A percentile compares a stretch with the other conserved stretches of the same genome.
Evolutionary conservation across 2,888 invertebrate species (phyloP).

Genomic region (Caenorhabditis sulstoni): DNA sequence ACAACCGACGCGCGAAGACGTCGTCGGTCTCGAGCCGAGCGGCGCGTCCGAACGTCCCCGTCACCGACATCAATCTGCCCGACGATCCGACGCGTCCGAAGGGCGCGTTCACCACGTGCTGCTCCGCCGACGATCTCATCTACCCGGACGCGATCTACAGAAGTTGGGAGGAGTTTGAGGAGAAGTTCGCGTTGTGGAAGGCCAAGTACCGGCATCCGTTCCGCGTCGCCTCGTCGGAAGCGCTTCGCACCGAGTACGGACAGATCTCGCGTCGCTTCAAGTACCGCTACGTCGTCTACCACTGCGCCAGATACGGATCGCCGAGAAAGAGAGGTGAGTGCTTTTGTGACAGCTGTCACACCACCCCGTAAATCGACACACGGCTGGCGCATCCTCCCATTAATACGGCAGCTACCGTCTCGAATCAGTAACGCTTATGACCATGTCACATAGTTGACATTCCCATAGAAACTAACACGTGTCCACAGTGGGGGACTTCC

Average conservation of each 20-base stretch:
- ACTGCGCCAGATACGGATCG: constrained; percentile 78
- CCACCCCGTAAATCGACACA: too few relatives aligned
- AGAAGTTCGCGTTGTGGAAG: constrained; percentile 75
- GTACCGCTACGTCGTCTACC: constrained; percentile 79
- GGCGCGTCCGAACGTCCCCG: too few relatives aligned
- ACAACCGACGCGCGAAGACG: too few relatives aligned
- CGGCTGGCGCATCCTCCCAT: too few relatives aligned
- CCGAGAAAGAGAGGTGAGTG: constrained; percentile 78
- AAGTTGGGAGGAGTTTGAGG: constrained; percentile 72
- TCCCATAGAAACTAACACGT: too few relatives aligned
- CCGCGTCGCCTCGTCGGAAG: constrained; percentile 77
- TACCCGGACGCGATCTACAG: constrained; percentile 51
- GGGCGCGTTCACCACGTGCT: neutral
- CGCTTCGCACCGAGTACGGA: constrained; percentile 65
- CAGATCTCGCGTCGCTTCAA: constrained; percentile 63
- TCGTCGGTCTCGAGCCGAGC: too few relatives aligned
- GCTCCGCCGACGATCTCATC: constrained; percentile 44
- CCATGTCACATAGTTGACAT: too few relatives aligned
- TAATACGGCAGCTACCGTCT: too few relatives aligned
- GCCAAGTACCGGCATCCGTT: constrained; percentile 71
- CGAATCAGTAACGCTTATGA: too few relatives aligned
- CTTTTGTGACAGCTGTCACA: too few relatives aligned
- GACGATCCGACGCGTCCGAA: neutral
- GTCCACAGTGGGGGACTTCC: too few relatives aligned
- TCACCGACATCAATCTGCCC: too few relatives aligned